Percentiles rank a stretch among this genome's conserved stretches.
These are phyloP conservation scores for Atta colombica DNA, from an alignment of 1,140 invertebrate genomes.

Conservation along the genomic window DNA sequence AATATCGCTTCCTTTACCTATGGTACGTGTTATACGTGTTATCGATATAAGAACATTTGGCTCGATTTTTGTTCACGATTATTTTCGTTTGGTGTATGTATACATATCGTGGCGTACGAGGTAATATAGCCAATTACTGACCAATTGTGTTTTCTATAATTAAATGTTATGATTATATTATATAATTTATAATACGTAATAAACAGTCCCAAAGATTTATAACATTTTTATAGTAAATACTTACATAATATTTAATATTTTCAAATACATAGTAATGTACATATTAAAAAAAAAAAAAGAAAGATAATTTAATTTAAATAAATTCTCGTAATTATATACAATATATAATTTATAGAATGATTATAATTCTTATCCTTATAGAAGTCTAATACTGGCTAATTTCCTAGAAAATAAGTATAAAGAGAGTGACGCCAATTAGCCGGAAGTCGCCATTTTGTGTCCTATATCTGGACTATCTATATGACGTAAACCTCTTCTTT, in stretches of 20 bases:
- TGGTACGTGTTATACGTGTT: conserved; percentile 32
- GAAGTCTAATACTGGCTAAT: too few species aligned
- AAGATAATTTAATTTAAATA: conserved; percentile 18
- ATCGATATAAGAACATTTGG: conserved; percentile 44
- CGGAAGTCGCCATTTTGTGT: too few species aligned
- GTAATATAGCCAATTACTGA: not conserved
- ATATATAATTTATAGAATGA: not conserved
- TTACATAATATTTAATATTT: not conserved
- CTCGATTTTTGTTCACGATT: conserved; percentile 14
- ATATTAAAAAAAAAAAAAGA: not conserved
- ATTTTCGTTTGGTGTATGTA: not conserved
- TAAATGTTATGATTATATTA: conserved; percentile 2
- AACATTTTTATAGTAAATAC: not conserved
- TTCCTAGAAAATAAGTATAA: too few species aligned
- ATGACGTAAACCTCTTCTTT: too few species aligned
- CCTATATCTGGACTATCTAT: too few species aligned
- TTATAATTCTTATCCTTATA: not conserved
- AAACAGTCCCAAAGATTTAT: not conserved
- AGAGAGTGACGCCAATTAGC: too few species aligned
- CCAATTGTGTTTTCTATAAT: not conserved
- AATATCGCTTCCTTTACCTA: conserved; percentile 65
- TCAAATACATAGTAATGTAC: not conserved
- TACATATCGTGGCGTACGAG: too few species aligned
- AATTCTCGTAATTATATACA: not conserved
- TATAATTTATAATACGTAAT: not conserved